phyloP scores from a whole-genome alignment of 2,797 vertebrate genomes.

The Tinamus major region DNA sequence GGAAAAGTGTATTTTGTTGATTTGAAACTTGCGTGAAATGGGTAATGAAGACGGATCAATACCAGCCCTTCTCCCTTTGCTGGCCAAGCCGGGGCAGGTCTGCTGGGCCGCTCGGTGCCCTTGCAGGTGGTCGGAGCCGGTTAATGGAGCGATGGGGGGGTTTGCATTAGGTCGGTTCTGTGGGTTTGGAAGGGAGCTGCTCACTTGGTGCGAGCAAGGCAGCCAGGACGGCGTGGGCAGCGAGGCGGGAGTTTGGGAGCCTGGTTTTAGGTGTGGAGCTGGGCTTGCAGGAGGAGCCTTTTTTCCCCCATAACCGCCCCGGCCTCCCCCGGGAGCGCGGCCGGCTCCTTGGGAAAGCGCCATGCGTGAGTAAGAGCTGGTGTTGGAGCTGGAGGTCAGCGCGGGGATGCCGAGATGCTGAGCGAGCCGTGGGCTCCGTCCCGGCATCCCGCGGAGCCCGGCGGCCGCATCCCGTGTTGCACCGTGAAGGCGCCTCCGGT shows the following conservation, averaged over 20 bases:
- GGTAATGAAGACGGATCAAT: constrained; percentile 88
- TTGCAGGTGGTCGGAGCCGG: background rate
- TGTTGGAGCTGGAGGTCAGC: background rate
- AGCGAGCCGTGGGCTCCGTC: background rate
- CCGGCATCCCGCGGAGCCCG: background rate
- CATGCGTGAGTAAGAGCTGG: accelerated
- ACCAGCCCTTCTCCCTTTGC: constrained; percentile 57
- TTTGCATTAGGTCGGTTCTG: no score
- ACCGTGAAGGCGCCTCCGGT: background rate
- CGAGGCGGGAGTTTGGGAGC: background rate
- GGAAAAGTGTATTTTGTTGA: constrained; percentile 88
- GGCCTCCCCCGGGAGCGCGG: accelerated
- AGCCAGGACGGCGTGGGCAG: no score
- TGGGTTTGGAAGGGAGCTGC: accelerated
- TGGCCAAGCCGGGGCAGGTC: no score
- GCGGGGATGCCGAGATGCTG: background rate
- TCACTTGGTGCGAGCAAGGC: background rate
- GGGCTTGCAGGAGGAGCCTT: background rate
- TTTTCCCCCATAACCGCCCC: background rate
- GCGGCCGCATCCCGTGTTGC: background rate
- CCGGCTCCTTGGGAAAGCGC: background rate
- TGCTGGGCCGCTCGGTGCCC: background rate
- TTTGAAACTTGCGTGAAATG: constrained; percentile 91
- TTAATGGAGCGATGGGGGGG: background rate
- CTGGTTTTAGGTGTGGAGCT: background rate